Evolutionary conservation across 23 tunicate genomes (phyloP).

Genomic region (Phallusia fumigata): DNA sequence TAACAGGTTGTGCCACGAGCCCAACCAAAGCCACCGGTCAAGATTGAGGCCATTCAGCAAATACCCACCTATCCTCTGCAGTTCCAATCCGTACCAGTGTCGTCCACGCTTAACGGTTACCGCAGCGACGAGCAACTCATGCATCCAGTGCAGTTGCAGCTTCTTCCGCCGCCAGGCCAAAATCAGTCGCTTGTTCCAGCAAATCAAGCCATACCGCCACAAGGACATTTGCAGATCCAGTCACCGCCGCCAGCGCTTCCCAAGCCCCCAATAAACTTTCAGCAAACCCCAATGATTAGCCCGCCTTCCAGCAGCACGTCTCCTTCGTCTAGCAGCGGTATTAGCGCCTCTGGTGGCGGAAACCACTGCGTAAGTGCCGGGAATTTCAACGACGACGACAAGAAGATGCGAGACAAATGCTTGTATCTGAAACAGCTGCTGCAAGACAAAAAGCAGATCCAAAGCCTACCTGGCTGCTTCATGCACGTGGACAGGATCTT

Average conservation of each 20-base stretch:
- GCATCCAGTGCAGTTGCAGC: conserved; percentile 58
- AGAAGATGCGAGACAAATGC: conserved; percentile 90
- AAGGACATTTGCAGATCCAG: conserved; percentile 53
- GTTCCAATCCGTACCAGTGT: conserved; percentile 14
- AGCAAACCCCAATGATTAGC: conserved; percentile 39
- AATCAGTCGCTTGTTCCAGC: conserved; percentile 12
- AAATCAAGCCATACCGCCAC: conserved; percentile 24
- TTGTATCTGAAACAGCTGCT: conserved; percentile 86
- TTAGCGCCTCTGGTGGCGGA: conserved; percentile 5
- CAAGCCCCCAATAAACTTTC: conserved; percentile 43
- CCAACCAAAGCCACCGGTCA: conserved; percentile 25
- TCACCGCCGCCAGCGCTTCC: conserved; percentile 42
- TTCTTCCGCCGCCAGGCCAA: conserved; percentile 39
- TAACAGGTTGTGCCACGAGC: not conserved
- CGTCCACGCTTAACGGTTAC: conserved; percentile 8
- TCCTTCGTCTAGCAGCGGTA: conserved; percentile 47
- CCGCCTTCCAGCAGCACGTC: conserved; percentile 55
- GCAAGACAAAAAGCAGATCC: conserved; percentile 90
- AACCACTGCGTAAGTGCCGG: conserved; percentile 9
- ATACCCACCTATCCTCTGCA: conserved; percentile 26
- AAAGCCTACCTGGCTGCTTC: conserved; percentile 72
- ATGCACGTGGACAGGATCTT: conserved; percentile 86
- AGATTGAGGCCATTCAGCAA: conserved; percentile 50
- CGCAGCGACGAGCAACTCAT: conserved; percentile 25
- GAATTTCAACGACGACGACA: conserved; percentile 60